These are phyloP conservation scores for Apocrypta bakeri DNA, from an alignment of 1,140 invertebrate species.

Conservation along the genomic window DNA sequence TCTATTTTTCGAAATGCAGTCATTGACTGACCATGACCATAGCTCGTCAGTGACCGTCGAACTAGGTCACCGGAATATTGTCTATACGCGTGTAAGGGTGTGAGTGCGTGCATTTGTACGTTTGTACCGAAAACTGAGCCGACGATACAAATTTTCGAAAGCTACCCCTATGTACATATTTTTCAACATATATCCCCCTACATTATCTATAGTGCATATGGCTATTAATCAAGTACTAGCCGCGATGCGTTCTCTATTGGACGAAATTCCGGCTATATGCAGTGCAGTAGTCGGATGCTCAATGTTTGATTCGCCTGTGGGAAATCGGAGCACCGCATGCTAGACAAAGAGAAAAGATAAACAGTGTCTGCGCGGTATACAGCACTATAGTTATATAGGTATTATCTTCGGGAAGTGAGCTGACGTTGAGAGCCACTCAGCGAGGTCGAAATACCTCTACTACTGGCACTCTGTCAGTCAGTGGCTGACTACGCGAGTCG, in stretches of 20 bases:
- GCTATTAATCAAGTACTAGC: background rate
- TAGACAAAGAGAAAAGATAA: background rate
- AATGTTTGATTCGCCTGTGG: background rate
- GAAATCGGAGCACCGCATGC: background rate
- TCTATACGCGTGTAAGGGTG: too few species aligned
- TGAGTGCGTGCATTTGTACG: too few species aligned
- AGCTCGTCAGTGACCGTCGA: background rate
- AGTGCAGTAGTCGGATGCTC: background rate
- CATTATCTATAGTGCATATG: too few species aligned
- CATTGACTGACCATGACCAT: slow-evolving; percentile 30
- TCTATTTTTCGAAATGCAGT: slow-evolving; percentile 31
- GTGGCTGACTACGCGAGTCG: background rate
- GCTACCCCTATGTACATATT: too few species aligned
- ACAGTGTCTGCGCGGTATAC: background rate
- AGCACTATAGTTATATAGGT: background rate
- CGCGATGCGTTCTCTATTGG: background rate
- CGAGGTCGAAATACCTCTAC: background rate
- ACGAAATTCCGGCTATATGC: background rate
- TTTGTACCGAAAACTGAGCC: background rate
- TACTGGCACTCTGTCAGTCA: background rate
- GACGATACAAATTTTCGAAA: background rate
- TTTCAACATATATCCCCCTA: too few species aligned
- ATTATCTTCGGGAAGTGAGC: background rate
- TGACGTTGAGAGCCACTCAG: background rate
- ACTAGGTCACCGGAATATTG: background rate